Conservation (phyloP, 1,140 invertebrate species). For the Camponotus pennsylvanicus region DNA sequence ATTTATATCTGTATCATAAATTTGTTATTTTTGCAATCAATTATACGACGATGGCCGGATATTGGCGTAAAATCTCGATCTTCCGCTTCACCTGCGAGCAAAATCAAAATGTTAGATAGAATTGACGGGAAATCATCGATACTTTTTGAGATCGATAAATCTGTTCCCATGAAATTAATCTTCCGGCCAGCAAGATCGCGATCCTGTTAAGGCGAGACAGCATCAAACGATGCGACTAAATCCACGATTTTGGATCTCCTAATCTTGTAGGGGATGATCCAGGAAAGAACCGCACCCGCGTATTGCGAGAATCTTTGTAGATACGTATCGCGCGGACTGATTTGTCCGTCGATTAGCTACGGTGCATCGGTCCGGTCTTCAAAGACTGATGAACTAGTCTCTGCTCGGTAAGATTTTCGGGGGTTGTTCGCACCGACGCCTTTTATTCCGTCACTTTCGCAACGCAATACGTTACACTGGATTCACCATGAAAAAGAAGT, state of each 20-base stretch:
- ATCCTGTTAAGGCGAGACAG: slow-evolving; percentile 61
- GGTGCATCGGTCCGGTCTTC: slow-evolving; percentile 28
- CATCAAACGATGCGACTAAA: slow-evolving; percentile 56
- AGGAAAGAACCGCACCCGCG: slow-evolving; percentile 37
- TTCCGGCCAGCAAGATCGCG: slow-evolving; percentile 22
- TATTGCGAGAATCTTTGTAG: slow-evolving; percentile 29
- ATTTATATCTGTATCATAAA: neutral
- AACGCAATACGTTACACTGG: neutral
- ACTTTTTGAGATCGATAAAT: slow-evolving; percentile 35
- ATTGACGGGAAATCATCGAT: slow-evolving; percentile 56
- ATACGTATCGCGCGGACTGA: neutral
- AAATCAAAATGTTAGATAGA: slow-evolving; percentile 26
- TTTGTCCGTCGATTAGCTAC: slow-evolving; percentile 54
- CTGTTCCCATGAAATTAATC: slow-evolving; percentile 61
- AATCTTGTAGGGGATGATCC: slow-evolving; percentile 57
- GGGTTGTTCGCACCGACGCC: slow-evolving; percentile 27
- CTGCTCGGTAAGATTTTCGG: neutral
- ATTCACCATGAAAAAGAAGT: neutral
- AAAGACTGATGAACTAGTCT: slow-evolving; percentile 21
- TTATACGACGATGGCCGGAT: neutral
- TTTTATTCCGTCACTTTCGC: slow-evolving; percentile 30
- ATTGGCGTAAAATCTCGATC: neutral
- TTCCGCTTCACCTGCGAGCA: neutral
- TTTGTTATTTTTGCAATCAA: neutral
- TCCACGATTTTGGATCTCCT: slow-evolving; percentile 29